Base-by-base conservation (phyloP, 2,888 invertebrate species). In the Pandemis corylana region DNA sequence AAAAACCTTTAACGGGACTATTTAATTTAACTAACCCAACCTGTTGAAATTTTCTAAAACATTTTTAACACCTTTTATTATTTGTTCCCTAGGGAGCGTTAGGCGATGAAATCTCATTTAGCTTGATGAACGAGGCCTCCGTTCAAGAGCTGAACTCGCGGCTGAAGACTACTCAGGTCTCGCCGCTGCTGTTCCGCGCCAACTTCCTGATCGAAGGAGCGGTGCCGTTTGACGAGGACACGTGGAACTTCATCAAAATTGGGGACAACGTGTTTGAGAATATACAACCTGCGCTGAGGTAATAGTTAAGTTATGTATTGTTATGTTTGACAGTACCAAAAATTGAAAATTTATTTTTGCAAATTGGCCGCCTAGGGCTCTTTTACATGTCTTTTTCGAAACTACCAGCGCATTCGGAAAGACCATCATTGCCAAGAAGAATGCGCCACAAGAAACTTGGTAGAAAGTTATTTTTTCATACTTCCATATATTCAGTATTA, bases 241-340 rank as follows among this genome's bases (percentile, higher is more conserved):
- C 85, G 9, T 96, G 96, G 96, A 90, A 94, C 15, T 96, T 95
- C 94, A 81, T 96, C 10, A 95, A 92, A 80, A 95, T 96, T 71
- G 96, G 96, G 2, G 82, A 91, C 28, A 91, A 91, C 2, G 79
- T 94, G 51, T 95, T 96, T 80, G 89, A 94, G 73, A 93, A 93
- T 80, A 85, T 95, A 10, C 95, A 94, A 81, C 95, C 95, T 0
- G 95, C 96, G 78, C 92, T 95, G 2, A 94, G 95, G 88, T 92
- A 49, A 59, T 0, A 7, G 9, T 36, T 53, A 9, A 9, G 28
- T 36, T 36, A 36, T 36, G 28, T 36, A 36, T 1, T 2, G 28
- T 36, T 36, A 36, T 0, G 28, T 1, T 36, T 36, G 28, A 36
- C 28, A 36, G 28, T 36, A 2, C 28, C 28, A 20, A 20, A 20